Percentiles rank a stretch among this genome's conserved stretches.
Conservation (phyloP, 2,797 vertebrate species). For the Fratercula arctica region DNA sequence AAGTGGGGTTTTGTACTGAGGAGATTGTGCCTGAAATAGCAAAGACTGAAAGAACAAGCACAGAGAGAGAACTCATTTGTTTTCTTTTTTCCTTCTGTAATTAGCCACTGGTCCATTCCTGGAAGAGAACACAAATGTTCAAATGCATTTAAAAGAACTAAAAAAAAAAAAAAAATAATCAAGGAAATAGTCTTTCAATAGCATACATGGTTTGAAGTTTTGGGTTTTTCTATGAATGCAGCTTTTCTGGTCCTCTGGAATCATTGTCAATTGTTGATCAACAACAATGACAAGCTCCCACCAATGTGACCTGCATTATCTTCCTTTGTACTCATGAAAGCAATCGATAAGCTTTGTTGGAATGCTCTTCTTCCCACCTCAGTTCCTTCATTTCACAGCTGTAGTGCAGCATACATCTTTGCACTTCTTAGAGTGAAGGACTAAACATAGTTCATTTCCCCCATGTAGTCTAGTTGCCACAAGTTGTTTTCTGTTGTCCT, state of each 20-base stretch:
- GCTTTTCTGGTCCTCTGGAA: neutral
- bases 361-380: neutral
- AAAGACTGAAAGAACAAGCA: neutral
- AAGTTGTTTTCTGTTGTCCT: neutral
- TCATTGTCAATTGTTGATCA: neutral
- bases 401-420: neutral
- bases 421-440: neutral
- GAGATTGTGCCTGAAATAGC: neutral
- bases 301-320: neutral
- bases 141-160: neutral
- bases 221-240: neutral
- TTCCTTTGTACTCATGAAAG: neutral
- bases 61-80: neutral
- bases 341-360: neutral
- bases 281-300: neutral
- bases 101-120: neutral
- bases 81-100: neutral
- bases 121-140: neutral
- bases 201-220: neutral
- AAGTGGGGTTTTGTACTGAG: neutral
- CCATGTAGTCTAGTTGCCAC: neutral
- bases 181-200: neutral
- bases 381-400: neutral
- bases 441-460: neutral
- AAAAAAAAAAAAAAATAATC: too few relatives aligned